Base-by-base conservation (phyloP, 2,888 invertebrate genomes). In the Drosophila sordidapex region DNA sequence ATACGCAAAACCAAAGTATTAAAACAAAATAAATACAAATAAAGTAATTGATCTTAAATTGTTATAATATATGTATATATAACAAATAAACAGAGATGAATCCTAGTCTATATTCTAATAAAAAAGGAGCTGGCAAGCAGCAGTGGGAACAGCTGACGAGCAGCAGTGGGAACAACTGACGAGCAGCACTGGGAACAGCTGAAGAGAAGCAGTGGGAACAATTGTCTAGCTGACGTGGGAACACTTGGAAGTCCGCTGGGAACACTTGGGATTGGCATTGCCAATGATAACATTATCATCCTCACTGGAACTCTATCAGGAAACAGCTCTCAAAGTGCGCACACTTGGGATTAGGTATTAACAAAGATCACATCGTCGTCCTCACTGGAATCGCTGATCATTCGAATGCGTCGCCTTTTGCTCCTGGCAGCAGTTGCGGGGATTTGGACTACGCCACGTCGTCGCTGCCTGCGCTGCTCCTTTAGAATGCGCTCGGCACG, bases 401-500 rank as follows among this genome's bases (percentile, higher is more conserved):
- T 48, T 8, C 74, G 74, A 11, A 83, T 62, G 33, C 82, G 82
- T 2, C 83, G 74, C 8, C 81, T 46, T 35, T 83, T 83, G 8
- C 33, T 36, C 3, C 21, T 25, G n/a, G 18, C 48, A 10, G 35
- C 36, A 27, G 57, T 13, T 33, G 69, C 35, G 15, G 46, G 15
- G 15, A 15, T 33, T 11, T 27, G n/a, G 6, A n/a, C 43, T 38
- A 15, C 25, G 11, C 48, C 58, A 8, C 74, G 72, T 18, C 81
- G 76, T 15, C 90, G 91, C n/a, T 82, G 77, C 18, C 89, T 87
- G 18, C 91, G 88, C 61, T 88, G 91, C 90, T 91, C 89, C 79
- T 95, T 93, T 46, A 94, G 91, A 70, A 94, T 94, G 54, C 90
- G 91, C 92, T 96, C 96, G 0, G 96, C 95, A 56, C 95, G 90